phyloP scores from a whole-genome alignment of 2,888 invertebrate species.

The Watsonalla cultraria region DNA sequence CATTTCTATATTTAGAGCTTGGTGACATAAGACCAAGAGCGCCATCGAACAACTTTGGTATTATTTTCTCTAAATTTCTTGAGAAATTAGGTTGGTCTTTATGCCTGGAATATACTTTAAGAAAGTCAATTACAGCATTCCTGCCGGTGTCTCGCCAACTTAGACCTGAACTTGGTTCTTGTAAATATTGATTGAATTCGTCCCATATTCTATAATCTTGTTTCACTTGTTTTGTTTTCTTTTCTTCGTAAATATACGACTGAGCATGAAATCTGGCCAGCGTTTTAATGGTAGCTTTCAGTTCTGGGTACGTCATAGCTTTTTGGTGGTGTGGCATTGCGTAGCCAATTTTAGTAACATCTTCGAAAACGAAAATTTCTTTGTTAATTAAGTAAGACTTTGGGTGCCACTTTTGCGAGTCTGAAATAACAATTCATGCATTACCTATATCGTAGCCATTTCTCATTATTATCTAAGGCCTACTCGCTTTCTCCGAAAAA shows the following conservation, averaged over 20 bases:
- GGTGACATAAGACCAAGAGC: conserved; percentile 56
- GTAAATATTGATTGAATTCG: conserved; percentile 46
- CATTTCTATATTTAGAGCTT: conserved; percentile 62
- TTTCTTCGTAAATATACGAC: conserved; percentile 66
- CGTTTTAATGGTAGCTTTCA: conserved; percentile 55
- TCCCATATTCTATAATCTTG: conserved; percentile 60
- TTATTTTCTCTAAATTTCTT: conserved; percentile 29
- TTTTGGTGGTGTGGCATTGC: conserved; percentile 42
- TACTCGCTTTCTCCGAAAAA: too few relatives aligned
- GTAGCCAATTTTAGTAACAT: conserved; percentile 50
- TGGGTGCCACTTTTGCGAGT: conserved; percentile 51
- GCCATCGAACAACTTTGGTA: conserved; percentile 38
- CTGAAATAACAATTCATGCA: conserved; percentile 24
- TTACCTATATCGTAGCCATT: neutral
- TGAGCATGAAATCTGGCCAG: conserved; percentile 74
- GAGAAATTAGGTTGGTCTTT: conserved; percentile 37
- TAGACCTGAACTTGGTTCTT: conserved; percentile 36
- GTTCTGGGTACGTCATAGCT: conserved; percentile 51
- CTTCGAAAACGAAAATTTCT: conserved; percentile 63
- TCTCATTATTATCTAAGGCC: too few relatives aligned
- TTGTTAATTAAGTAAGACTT: conserved; percentile 39
- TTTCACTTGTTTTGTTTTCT: conserved; percentile 42
- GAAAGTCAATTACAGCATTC: conserved; percentile 52
- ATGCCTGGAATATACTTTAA: conserved; percentile 52
- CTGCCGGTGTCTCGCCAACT: conserved; percentile 57